Evolutionary conservation across 2,888 invertebrate species (phyloP).

Genomic region (Limenitis camilla): DNA sequence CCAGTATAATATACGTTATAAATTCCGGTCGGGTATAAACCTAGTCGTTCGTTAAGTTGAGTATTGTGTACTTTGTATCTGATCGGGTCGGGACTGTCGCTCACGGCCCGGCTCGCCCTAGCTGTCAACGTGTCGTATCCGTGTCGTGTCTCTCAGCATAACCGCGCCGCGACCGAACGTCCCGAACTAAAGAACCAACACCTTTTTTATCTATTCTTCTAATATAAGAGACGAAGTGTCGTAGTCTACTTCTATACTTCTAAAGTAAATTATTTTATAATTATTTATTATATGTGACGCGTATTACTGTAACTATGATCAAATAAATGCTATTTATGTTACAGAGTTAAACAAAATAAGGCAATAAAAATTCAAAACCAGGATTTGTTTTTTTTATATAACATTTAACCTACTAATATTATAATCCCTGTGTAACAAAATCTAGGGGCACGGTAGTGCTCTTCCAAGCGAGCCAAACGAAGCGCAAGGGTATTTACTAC

Average conservation of each 20-base stretch:
- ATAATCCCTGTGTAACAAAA: too few species aligned
- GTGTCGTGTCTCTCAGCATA: constrained; percentile 42
- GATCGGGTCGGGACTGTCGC: constrained; percentile 58
- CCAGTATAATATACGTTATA: too few species aligned
- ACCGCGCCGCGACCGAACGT: constrained; percentile 61
- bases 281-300: constrained; percentile 72
- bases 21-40: constrained; percentile 72
- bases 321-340: constrained; percentile 75
- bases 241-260: constrained; percentile 57
- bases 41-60: constrained; percentile 69
- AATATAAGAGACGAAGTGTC: constrained; percentile 51
- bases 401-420: too few species aligned
- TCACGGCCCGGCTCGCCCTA: constrained; percentile 63
- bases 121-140: constrained; percentile 33
- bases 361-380: constrained; percentile 70
- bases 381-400: constrained; percentile 40
- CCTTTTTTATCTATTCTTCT: constrained; percentile 65
- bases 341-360: constrained; percentile 59
- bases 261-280: constrained; percentile 70
- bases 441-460: too few species aligned
- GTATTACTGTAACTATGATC: constrained; percentile 69
- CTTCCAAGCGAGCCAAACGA: too few species aligned
- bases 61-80: constrained; percentile 43
- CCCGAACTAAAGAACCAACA: constrained; percentile 71
- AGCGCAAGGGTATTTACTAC: too few species aligned